Base-by-base conservation (phyloP, 1,140 invertebrate genomes). In the Babylonia areolata region DNA sequence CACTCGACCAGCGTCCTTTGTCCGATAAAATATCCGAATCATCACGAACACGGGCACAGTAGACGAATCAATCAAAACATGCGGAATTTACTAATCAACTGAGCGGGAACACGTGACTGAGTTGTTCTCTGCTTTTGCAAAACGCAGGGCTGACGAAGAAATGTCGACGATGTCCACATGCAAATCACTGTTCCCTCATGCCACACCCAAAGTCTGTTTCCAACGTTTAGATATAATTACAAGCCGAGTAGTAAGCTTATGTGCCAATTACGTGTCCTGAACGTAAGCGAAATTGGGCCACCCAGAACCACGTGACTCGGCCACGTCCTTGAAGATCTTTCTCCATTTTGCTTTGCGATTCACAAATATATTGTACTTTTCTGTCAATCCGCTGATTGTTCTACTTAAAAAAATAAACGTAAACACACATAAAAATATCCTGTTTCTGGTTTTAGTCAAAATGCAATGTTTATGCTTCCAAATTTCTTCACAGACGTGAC, bases 271-370 rank as follows among this genome's bases (percentile, higher is more conserved):
- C 58, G 17, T 64, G 58, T 64, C 15, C 58, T 64, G 17, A 64
- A 64, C 58, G 58, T 64, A 64, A 64, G 28, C 58, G 58, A 64
- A 64, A 64, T 64, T 64, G 28, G 58, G 58, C 58, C 58, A 85
- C 40, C n/a, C 73, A 81, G 54, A 86, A 86, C 79, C 85, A 86
- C 85, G 85, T 86, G 85, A 86, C 78, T 42, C 28, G 54, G 79
- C 46, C 85, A 86, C 64, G 85, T 81, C 85, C 85, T 86, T 85
- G 69, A 42, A 51, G 46, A 46, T n/a, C 39, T 35, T 40, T 69
- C 64, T 85, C 71, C 75, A 77, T 73, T 85, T 77, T 40, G 64
- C 40, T 75, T 71, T 42, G 35, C 40, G 28, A 75, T 54, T 85
- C 23, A 33, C 37, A 73, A 46, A 77, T 31, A 77, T 71, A 46